These are phyloP conservation scores for Cladorhizidae sp. DNA, from an alignment of 37 sponge, comb jelly and placozoan species.

Conservation along the genomic window DNA sequence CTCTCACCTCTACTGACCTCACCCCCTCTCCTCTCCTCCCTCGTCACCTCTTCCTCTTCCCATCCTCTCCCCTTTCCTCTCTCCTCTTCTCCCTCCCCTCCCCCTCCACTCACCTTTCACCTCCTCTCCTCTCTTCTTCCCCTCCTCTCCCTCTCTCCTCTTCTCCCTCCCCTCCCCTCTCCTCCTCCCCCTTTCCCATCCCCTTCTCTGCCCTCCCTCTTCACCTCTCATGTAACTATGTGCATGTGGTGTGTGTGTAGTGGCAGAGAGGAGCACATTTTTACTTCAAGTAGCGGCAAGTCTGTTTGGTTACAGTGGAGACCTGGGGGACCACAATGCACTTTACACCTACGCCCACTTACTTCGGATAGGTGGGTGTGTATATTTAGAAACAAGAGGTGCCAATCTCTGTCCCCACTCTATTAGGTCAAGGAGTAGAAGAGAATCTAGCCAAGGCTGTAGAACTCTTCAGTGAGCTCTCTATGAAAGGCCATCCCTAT, in stretches of 20 bases:
- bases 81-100: not conserved
- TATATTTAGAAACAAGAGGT: not conserved
- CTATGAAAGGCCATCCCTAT: slow-evolving; percentile 90
- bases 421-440: slow-evolving; percentile 63
- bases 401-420: not conserved
- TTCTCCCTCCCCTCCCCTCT: not conserved
- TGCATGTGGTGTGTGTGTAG: not conserved
- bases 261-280: slow-evolving; percentile 1
- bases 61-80: not conserved
- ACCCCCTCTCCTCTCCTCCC: too few species aligned
- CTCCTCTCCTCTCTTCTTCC: not conserved
- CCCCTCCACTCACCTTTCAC: not conserved
- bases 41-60: not conserved
- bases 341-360: slow-evolving; percentile 80
- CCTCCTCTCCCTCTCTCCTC: too few species aligned
- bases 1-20: not conserved
- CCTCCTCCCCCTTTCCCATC: too few species aligned
- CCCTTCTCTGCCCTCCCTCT: not conserved
- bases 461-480: slow-evolving; percentile 66
- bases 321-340: slow-evolving; percentile 67
- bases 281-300: slow-evolving; percentile 49
- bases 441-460: slow-evolving; percentile 51
- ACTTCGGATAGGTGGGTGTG: slow-evolving; percentile 61
- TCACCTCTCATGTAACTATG: too few species aligned
- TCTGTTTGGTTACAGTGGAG: slow-evolving; percentile 56